These are phyloP conservation scores for Myrmecophaga tridactyla DNA, from an alignment of 2,113 vertebrate genomes.

Conservation along the genomic window DNA sequence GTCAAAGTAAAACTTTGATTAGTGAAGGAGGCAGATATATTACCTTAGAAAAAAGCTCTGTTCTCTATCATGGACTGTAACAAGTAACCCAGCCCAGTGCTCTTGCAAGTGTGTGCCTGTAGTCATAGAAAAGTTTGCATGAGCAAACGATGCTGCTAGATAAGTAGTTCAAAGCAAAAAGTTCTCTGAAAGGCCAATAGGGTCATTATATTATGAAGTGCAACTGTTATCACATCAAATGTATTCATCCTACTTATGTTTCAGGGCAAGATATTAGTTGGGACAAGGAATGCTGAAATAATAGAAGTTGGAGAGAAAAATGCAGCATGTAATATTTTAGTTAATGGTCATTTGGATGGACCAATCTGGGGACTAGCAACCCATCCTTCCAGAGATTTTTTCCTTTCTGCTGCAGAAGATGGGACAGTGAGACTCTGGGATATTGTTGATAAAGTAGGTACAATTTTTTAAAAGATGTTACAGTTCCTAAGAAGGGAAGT, in stretches of 20 bases:
- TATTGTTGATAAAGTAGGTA: conserved; percentile 93
- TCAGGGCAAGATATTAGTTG: conserved; percentile 97
- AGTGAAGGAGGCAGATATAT: background rate
- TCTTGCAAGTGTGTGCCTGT: background rate
- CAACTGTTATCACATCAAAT: background rate
- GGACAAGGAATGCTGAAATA: conserved; percentile 96
- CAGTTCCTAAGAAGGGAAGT: background rate
- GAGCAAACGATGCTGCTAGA: background rate
- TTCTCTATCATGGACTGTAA: background rate
- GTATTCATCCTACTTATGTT: conserved; percentile 46
- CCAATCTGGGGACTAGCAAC: conserved; percentile 95
- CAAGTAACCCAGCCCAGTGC: background rate
- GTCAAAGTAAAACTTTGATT: background rate
- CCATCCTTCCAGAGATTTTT: conserved; percentile 93
- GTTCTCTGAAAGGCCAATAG: background rate
- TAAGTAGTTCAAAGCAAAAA: background rate
- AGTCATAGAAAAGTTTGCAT: background rate
- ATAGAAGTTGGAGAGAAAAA: conserved; percentile 99
- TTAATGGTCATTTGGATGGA: conserved; percentile 96
- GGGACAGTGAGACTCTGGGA: conserved; percentile 98
- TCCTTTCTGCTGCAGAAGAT: conserved; percentile 96
- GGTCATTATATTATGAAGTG: background rate
- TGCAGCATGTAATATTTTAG: conserved; percentile 94
- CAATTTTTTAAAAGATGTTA: background rate
- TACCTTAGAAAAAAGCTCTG: background rate